Percentiles rank a stretch among this genome's conserved stretches.
Conservation (phyloP, 2,797 vertebrate species). For the Hipposideros larvatus region DNA sequence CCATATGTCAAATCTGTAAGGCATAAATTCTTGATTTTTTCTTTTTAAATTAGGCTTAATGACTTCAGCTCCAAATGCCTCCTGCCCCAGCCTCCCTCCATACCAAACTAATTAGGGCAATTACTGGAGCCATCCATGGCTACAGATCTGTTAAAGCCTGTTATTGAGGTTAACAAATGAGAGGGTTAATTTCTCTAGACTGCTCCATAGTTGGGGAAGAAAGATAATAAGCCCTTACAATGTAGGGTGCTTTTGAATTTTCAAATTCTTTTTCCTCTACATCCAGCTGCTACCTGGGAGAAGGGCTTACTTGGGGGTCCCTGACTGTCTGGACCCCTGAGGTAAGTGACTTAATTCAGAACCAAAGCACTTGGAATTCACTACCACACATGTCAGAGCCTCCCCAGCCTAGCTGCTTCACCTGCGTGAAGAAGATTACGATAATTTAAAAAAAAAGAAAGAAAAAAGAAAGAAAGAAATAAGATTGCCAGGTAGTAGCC, state of each 20-base stretch:
- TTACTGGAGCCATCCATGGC: conserved; percentile 65
- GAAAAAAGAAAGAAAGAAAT: neutral
- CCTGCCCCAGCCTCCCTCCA: conserved; percentile 49
- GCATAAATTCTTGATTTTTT: neutral
- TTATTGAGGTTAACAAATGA: conserved; percentile 81
- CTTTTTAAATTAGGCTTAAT: conserved; percentile 69
- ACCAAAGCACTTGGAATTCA: conserved; percentile 32
- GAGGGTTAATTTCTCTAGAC: conserved; percentile 82
- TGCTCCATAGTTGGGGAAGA: conserved; percentile 61
- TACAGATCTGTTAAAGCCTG: conserved; percentile 76
- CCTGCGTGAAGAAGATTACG: neutral
- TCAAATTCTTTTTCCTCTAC: conserved; percentile 34
- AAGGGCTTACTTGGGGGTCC: conserved; percentile 47
- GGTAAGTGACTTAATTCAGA: conserved; percentile 53
- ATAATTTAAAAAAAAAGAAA: neutral
- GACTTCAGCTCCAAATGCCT: conserved; percentile 25
- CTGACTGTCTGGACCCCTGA: conserved; percentile 65
- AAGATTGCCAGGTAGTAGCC: neutral
- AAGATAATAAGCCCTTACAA: conserved; percentile 65
- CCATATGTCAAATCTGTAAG: neutral
- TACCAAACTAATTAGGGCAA: conserved; percentile 77
- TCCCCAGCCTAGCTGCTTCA: neutral
- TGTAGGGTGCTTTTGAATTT: conserved; percentile 42
- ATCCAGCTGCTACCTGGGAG: neutral
- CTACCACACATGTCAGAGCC: neutral